These are phyloP conservation scores for Stigmatopora nigra DNA, from an alignment of 2,113 vertebrate species.

Conservation along the genomic window DNA sequence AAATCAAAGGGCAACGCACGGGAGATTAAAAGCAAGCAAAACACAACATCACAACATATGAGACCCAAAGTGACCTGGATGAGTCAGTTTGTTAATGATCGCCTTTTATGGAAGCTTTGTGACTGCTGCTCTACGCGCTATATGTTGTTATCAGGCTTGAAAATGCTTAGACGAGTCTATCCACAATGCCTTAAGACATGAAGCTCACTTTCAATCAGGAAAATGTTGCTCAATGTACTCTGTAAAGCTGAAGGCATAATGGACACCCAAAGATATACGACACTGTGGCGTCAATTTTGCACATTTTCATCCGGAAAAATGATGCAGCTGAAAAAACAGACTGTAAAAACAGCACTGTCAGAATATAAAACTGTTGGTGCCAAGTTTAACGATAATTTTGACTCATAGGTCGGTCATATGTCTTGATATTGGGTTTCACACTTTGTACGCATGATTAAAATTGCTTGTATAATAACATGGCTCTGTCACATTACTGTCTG, in stretches of 20 bases:
- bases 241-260: not conserved
- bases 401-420: too few relatives aligned
- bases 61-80: conserved; percentile 11
- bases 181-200: not conserved
- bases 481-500: too few relatives aligned
- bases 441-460: too few relatives aligned
- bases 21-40: conserved; percentile 29
- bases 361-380: too few relatives aligned
- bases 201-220: not conserved
- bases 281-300: not conserved
- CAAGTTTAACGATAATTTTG: too few relatives aligned
- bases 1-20: conserved; percentile 43
- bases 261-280: not conserved
- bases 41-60: conserved; percentile 13
- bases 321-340: not conserved
- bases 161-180: not conserved
- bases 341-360: too few relatives aligned
- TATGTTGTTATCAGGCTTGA: not conserved
- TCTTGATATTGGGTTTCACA: too few relatives aligned
- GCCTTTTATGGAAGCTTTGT: conserved; percentile 10
- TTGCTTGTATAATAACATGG: too few relatives aligned
- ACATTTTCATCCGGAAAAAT: not conserved
- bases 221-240: not conserved
- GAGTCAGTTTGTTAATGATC: conserved; percentile 25
- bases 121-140: not conserved